A percentile compares a stretch with the other conserved stretches of the same genome.
These are phyloP conservation scores for Ormyrus nitidulus DNA, from an alignment of 2,888 invertebrate species.

Conservation along the genomic window DNA sequence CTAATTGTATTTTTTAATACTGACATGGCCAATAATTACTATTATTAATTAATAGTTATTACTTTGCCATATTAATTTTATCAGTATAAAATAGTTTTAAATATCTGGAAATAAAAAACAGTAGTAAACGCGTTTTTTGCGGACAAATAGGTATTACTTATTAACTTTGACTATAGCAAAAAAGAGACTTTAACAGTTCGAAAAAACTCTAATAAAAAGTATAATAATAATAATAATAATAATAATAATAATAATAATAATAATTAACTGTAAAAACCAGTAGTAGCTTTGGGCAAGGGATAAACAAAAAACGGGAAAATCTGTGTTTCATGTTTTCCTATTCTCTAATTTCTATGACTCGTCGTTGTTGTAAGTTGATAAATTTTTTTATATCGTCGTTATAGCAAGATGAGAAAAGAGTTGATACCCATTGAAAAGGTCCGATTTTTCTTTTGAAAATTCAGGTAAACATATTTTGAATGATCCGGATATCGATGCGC, in stretches of 20 bases:
- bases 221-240: not conserved
- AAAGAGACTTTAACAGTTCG: not conserved
- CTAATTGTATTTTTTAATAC: too few relatives aligned
- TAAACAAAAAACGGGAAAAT: conserved; percentile 10
- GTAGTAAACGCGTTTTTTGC: too few relatives aligned
- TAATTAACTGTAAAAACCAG: conserved; percentile 26
- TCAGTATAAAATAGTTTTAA: too few relatives aligned
- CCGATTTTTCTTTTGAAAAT: conserved; percentile 24
- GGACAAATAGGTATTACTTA: too few relatives aligned
- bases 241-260: not conserved
- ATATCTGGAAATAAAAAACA: too few relatives aligned
- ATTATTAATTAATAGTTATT: too few relatives aligned
- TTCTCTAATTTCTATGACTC: conserved; percentile 46
- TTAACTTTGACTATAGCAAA: too few relatives aligned
- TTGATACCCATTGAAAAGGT: not conserved
- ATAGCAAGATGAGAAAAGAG: conserved; percentile 11
- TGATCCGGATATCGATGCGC: conserved; percentile 40
- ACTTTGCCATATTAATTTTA: too few relatives aligned
- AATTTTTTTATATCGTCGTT: conserved; percentile 47
- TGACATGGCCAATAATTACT: too few relatives aligned
- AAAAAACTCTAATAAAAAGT: conserved; percentile 13
- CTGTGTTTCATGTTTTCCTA: conserved; percentile 24
- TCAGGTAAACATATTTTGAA: conserved; percentile 45
- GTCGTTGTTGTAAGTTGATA: conserved; percentile 46
- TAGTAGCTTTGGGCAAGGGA: conserved; percentile 42